phyloP scores from a whole-genome alignment of 2,888 invertebrate species.

The Tolmerus cingulatus region DNA sequence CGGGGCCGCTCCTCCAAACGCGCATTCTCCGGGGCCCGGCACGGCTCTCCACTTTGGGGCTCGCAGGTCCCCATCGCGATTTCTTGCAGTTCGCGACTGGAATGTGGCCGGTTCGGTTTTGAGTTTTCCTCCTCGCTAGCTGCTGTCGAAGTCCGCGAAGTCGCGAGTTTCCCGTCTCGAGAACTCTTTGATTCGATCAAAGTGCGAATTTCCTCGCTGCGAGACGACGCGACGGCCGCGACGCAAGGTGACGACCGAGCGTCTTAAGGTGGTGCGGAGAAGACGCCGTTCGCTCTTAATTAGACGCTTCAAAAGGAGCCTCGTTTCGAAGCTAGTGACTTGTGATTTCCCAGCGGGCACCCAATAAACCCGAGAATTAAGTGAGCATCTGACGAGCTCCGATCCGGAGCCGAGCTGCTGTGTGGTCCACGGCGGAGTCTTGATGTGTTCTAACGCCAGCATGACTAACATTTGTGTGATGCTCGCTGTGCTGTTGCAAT shows the following conservation, averaged over 20 bases:
- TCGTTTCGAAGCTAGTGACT: background rate
- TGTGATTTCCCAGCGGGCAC: background rate
- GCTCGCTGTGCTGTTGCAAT: background rate
- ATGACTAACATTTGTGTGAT: slow-evolving; percentile 26
- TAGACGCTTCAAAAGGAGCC: background rate
- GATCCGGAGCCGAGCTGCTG: background rate
- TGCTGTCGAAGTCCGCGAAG: background rate
- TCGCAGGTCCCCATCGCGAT: background rate
- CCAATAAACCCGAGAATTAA: background rate
- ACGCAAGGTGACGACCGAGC: too few relatives aligned
- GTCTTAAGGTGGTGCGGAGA: background rate
- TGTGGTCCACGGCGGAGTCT: background rate
- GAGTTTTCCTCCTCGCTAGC: background rate
- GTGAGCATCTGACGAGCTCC: background rate
- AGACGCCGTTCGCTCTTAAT: background rate
- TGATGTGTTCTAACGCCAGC: background rate
- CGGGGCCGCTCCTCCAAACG: background rate
- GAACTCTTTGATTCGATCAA: background rate
- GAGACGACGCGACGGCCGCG: background rate
- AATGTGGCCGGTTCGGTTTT: slow-evolving; percentile 26
- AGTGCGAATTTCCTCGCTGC: background rate
- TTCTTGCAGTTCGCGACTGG: slow-evolving; percentile 24
- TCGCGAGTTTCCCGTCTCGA: background rate
- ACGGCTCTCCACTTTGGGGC: slow-evolving; percentile 1
- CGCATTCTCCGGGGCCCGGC: background rate